These are phyloP conservation scores for Aeoliscus strigatus DNA, from an alignment of 2,797 vertebrate species.

Conservation along the genomic window DNA sequence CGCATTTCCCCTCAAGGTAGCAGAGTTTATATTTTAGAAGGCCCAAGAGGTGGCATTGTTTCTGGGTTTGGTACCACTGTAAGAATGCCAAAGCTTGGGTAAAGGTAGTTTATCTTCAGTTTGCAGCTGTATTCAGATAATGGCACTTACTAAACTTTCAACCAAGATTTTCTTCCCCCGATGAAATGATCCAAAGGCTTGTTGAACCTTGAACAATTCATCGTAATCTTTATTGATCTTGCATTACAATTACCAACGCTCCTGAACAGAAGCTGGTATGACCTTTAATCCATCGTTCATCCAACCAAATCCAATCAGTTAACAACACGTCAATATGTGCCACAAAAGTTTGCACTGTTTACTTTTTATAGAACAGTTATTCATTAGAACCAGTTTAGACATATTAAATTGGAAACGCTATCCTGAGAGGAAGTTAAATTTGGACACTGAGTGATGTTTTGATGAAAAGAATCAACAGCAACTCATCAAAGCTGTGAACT, in stretches of 20 bases:
- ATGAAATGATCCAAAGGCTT: conserved; percentile 6
- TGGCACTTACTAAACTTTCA: conserved; percentile 9
- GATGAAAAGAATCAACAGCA: conserved; percentile 2
- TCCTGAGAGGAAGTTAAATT: not conserved
- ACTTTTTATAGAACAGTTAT: conserved; percentile 1
- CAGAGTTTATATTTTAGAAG: conserved; percentile 47
- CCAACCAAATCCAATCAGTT: conserved; percentile 15
- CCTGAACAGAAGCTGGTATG: conserved; percentile 15
- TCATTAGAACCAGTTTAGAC: too few species aligned
- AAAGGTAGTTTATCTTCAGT: conserved; percentile 13
- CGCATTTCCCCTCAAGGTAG: conserved; percentile 36
- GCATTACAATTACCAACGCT: conserved; percentile 8
- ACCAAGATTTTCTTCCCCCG: conserved; percentile 4
- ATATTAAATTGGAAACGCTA: too few species aligned
- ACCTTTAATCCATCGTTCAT: conserved; percentile 18
- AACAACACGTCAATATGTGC: conserved; percentile 5
- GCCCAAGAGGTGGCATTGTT: conserved; percentile 32
- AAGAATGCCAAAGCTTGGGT: conserved; percentile 26
- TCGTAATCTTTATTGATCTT: conserved; percentile 30
- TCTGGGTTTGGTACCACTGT: conserved; percentile 7
- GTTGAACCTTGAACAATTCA: conserved; percentile 8
- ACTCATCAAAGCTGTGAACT: conserved; percentile 18
- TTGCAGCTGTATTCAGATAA: conserved; percentile 12
- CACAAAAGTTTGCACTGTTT: conserved; percentile 1
- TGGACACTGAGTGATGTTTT: not conserved